Conservation (phyloP, 37 sponge, comb jelly and placozoan genomes). For the Oopsacas minuta region DNA sequence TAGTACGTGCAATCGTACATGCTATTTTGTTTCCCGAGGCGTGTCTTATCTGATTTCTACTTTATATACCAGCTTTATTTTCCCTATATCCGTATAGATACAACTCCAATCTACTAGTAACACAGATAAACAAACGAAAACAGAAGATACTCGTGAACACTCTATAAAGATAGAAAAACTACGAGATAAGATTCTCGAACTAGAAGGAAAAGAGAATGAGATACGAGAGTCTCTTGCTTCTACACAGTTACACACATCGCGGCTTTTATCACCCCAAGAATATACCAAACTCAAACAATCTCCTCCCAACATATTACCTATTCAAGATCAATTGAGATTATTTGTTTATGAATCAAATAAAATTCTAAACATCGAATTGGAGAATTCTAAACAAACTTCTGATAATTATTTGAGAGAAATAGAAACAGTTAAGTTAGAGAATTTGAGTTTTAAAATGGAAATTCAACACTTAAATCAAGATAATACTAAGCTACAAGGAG, state of each 20-base stretch:
- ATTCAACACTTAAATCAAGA: background rate
- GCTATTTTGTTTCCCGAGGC: too few relatives aligned
- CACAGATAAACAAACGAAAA: background rate
- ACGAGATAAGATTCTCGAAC: background rate
- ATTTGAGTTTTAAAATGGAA: background rate
- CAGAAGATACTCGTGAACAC: background rate
- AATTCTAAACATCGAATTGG: background rate
- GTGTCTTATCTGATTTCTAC: too few relatives aligned
- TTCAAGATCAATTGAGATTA: background rate
- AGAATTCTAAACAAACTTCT: background rate
- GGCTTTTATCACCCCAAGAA: background rate
- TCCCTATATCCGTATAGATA: background rate
- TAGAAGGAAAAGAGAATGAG: background rate
- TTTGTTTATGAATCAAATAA: background rate
- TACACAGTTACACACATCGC: background rate
- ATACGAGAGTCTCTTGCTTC: background rate
- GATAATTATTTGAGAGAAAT: background rate
- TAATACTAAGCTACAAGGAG: background rate
- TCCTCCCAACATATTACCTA: background rate
- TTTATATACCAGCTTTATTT: too few relatives aligned
- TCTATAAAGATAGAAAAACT: background rate
- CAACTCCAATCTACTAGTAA: background rate
- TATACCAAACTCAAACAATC: background rate
- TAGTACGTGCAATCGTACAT: background rate
- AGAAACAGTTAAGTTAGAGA: background rate